Evolutionary conservation across 2,797 vertebrate genomes (phyloP), one percentile per base, ranked within the genome.

Genomic region (Argyrosomus regius): DNA sequence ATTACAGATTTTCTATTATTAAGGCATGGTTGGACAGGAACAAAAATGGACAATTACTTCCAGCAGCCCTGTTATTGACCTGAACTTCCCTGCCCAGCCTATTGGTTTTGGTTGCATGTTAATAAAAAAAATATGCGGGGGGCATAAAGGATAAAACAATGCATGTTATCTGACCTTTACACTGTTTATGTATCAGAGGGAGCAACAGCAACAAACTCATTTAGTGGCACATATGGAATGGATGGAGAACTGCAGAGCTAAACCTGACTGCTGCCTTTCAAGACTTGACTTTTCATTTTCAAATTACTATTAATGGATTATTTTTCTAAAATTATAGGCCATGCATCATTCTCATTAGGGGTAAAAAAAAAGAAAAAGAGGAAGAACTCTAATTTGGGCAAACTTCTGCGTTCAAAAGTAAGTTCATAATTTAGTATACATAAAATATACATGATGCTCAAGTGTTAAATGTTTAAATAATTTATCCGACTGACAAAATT

Each of bases 31-130:
- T 52, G 52, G 54, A 63, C 22, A 50, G 28, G 41, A 62, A 76
- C 31, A 59, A 78, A 78, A 86, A 69, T 58, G 60, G 72, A 81
- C 57, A 60, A 79, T 59, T 78, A 52, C 56, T 74, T 82, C 56
- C 52, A 81, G 58, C 75, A 56, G 58, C 31, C 58, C 61, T 66
- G 52, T 75, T 53, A 81, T 65, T 78, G 84, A 83, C 74, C 48
- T 50, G n/a, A 71, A 31, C 24, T 57, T 24, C 69, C 11, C 20
- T n/a, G 18, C 35, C 71, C 56, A 62, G 67, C 22, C n/a, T 57
- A 35, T 14, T 72, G 16, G 45, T 69, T 80, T 60, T 75, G 39
- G 46, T 20, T 79, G 61, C 31, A 70, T 12, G 16, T 65, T 31
- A 54, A 35, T 35, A 67, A 7, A 49, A 69, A 75, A 63, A n/a